Percentiles rank a stretch among this genome's conserved stretches.
Conservation (phyloP, 2,113 vertebrate species). For the Athene cunicularia region DNA sequence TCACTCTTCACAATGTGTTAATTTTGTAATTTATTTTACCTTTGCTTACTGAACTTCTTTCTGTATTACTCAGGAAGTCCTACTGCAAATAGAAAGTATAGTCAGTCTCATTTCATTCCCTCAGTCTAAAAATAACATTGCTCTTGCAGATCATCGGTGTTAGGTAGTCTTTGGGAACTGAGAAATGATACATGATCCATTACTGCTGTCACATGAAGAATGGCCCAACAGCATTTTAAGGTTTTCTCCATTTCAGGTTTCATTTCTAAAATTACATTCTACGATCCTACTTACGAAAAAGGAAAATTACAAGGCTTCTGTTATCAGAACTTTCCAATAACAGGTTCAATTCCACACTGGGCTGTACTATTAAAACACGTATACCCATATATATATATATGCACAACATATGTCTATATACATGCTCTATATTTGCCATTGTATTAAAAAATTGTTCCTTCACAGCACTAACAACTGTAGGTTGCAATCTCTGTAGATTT, state of each 20-base stretch:
- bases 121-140: not conserved
- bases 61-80: not conserved
- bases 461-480: not conserved
- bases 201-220: not conserved
- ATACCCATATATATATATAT: too few species aligned
- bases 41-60: not conserved
- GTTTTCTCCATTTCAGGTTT: not conserved
- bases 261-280: not conserved
- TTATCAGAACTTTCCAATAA: not conserved
- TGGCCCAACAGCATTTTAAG: not conserved
- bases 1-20: not conserved
- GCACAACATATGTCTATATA: not conserved
- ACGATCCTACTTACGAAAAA: not conserved
- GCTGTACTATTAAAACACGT: rapidly evolving
- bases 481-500: not conserved
- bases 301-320: not conserved
- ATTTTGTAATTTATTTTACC: not conserved
- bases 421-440: not conserved
- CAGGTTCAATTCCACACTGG: not conserved
- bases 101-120: not conserved
- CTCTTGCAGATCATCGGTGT: not conserved
- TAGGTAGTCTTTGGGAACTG: not conserved
- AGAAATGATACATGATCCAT: rapidly evolving
- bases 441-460: not conserved
- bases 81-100: not conserved